Evolutionary conservation across 2,113 vertebrate genomes (phyloP).

Genomic region (Hydrolagus affinis): DNA sequence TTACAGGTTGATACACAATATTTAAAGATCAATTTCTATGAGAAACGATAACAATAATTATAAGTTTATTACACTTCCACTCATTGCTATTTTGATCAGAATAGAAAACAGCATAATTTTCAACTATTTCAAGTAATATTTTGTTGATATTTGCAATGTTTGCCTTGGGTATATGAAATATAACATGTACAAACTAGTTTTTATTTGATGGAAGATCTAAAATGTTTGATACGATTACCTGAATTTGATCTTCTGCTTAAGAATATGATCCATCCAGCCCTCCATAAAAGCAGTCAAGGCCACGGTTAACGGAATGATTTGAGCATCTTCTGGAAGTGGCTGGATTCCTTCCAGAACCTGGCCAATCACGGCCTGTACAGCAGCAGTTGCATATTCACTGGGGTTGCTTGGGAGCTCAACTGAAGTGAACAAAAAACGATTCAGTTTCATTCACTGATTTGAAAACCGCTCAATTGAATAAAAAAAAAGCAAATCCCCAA

Average conservation of each 20-base stretch:
- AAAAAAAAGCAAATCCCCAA: neutral
- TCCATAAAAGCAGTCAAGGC: slow-evolving; percentile 71
- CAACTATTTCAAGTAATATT: neutral
- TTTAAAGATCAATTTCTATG: too few species aligned
- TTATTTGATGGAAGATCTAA: neutral
- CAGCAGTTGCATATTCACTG: slow-evolving; percentile 61
- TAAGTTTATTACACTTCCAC: too few species aligned
- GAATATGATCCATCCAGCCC: slow-evolving; percentile 83
- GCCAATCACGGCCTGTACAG: slow-evolving; percentile 65
- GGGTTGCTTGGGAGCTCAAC: slow-evolving; percentile 62
- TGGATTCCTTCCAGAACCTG: slow-evolving; percentile 66
- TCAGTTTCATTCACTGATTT: neutral
- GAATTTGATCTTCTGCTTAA: slow-evolving; percentile 70
- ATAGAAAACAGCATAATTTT: too few species aligned
- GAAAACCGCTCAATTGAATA: neutral
- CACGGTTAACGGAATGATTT: slow-evolving; percentile 54
- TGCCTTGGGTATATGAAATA: neutral
- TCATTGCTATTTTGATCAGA: too few species aligned
- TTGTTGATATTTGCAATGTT: neutral
- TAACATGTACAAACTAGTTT: neutral
- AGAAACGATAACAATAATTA: too few species aligned
- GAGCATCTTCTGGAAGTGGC: slow-evolving; percentile 55
- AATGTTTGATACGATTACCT: slow-evolving; percentile 52
- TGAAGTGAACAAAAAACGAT: neutral
- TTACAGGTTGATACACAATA: too few species aligned